Evolutionary conservation across 1,140 invertebrate species (phyloP).

Genomic region (Drosophila eugracilis): DNA sequence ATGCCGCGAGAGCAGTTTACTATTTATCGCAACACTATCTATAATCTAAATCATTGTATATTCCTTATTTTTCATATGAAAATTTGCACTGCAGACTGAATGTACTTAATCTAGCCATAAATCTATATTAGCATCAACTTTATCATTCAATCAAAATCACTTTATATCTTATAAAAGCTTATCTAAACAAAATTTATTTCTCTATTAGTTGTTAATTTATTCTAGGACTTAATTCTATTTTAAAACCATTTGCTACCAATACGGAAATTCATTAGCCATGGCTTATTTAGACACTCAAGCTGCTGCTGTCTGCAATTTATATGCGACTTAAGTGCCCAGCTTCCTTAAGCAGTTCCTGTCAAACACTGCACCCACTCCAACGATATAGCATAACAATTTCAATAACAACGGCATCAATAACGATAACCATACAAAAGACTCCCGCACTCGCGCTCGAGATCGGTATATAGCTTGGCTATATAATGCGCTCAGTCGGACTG

Average conservation of each 20-base stretch:
- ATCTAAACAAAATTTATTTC: background rate
- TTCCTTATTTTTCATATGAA: too few relatives aligned
- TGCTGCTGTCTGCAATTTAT: conserved; percentile 10
- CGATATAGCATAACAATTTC: conserved; percentile 29
- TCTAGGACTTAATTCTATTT: conserved; percentile 2
- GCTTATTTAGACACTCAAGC: conserved; percentile 9
- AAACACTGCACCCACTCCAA: conserved; percentile 50
- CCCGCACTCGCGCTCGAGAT: conserved; percentile 39
- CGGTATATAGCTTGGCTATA: background rate
- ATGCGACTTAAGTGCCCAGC: conserved; percentile 37
- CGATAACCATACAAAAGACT: conserved; percentile 33
- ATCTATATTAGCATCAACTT: too few relatives aligned
- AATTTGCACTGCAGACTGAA: too few relatives aligned
- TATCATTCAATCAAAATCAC: too few relatives aligned
- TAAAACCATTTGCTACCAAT: conserved; percentile 23
- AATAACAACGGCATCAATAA: conserved; percentile 36
- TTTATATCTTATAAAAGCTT: too few relatives aligned
- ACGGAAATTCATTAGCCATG: conserved; percentile 42
- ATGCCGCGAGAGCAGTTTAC: too few relatives aligned
- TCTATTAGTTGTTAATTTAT: background rate
- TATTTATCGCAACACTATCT: too few relatives aligned
- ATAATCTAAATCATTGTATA: too few relatives aligned
- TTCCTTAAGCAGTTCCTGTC: conserved; percentile 64
- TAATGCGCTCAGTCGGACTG: conserved; percentile 36
- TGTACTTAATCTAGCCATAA: too few relatives aligned